Base-by-base conservation (phyloP, 92 coral and sea anemone species). In the Galaxea fascicularis region DNA sequence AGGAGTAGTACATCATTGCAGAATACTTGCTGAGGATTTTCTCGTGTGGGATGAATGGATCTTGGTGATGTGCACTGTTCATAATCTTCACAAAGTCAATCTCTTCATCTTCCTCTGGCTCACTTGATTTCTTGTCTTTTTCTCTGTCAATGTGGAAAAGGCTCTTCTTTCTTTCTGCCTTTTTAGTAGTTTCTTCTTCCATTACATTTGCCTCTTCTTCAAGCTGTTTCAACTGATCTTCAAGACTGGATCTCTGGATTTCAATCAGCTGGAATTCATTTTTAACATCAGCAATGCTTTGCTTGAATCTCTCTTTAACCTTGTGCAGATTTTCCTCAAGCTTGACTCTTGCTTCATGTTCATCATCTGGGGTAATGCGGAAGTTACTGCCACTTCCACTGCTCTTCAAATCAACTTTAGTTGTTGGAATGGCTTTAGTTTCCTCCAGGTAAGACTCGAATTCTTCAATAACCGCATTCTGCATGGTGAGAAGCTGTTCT, bases 21-120 rank as follows among this genome's bases (percentile, higher is more conserved):
- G 99, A 94, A 85, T 97, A 97, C 88, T 97, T 97, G 91, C 95
- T 95, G 58, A 97, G 92, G 17, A 97, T 86, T 65, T 88, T 73
- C 65, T 97, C 99, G 60, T 97, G 99, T 16, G 99, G 95, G 73
- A 97, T 90, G 56, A 95, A 97, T 13, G 94, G 94, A 65, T 97
- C 93, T 58, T 92, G 90, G 67, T 91, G 89, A 54, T 94, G 93
- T 31, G 98, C 82, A 66, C 95, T 90, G 71, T 92, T 93, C 92
- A 97, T 93, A 22, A 97, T 85, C 87, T 93, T 95, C 22, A 97
- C 95, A 90, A 97, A 93, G 46, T 95, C 98, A 82, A 93, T 86
- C 52, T 94, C 97, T 16, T 91, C 99, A 11, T 96, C 94, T 45
- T 90, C 98, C 4, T 62, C 82, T 41, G 83, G 47, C 46, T 21